phyloP scores from a whole-genome alignment of 2,888 invertebrate genomes.

The Tetanocera ferruginea region DNA sequence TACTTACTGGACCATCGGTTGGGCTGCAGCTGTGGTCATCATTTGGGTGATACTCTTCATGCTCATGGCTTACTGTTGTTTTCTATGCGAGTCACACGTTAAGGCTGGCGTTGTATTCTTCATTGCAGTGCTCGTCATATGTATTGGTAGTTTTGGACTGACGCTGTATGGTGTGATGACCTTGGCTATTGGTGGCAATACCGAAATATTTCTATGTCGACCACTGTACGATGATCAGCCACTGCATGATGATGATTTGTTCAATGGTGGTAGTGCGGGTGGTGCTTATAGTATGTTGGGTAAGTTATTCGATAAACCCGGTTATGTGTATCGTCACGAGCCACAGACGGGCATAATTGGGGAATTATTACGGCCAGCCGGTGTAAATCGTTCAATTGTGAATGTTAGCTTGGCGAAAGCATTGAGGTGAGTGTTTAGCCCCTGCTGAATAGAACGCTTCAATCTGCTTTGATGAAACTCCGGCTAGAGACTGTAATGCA shows the following conservation, averaged over 20 bases:
- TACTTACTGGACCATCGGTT: conserved; percentile 65
- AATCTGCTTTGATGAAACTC: no score
- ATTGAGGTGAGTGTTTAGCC: conserved; percentile 60
- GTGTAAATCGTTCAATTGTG: conserved; percentile 65
- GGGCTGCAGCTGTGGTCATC: conserved; percentile 64
- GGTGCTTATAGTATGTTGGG: conserved; percentile 75
- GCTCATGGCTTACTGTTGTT: conserved; percentile 66
- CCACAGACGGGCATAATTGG: conserved; percentile 67
- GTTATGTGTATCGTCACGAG: conserved; percentile 74
- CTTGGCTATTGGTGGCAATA: conserved; percentile 68
- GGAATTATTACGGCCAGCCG: conserved; percentile 65
- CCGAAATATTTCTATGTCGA: conserved; percentile 76
- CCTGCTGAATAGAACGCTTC: conserved; percentile 30
- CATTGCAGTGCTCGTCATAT: conserved; percentile 63
- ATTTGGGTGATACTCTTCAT: conserved; percentile 66
- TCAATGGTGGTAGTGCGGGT: conserved; percentile 11
- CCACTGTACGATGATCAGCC: conserved; percentile 74
- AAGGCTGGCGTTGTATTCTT: conserved; percentile 66
- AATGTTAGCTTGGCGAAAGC: conserved; percentile 66
- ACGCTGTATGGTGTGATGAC: conserved; percentile 65
- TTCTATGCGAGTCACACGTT: conserved; percentile 66
- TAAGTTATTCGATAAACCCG: conserved; percentile 77
- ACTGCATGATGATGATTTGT: not conserved
- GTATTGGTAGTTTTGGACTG: conserved; percentile 64
- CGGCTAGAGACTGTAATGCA: no score